Percentiles rank a stretch among this genome's conserved stretches.
phyloP scores from a whole-genome alignment of 2,113 vertebrate genomes.

The Tetrax tetrax region DNA sequence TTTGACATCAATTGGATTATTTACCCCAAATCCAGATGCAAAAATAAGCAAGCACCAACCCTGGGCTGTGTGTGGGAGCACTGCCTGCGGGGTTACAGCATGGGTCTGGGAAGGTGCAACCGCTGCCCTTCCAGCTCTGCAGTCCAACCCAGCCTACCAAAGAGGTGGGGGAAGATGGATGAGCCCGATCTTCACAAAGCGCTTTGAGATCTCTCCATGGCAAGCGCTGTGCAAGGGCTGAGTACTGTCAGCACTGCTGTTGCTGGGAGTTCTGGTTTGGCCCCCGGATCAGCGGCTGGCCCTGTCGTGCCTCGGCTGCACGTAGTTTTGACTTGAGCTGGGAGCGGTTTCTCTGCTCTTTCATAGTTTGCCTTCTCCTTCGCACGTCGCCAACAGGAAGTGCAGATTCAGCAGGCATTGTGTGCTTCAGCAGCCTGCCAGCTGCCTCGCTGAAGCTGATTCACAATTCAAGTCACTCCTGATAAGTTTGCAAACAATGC shows the following conservation, averaged over 20 bases:
- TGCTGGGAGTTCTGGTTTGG: neutral
- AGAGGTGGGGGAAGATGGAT: neutral
- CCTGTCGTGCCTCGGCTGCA: neutral
- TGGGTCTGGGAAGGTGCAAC: neutral
- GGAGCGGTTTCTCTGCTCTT: conserved; percentile 29
- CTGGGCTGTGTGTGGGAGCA: neutral
- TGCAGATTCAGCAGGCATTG: conserved; percentile 62
- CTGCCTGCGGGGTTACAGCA: neutral
- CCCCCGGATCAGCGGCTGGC: neutral
- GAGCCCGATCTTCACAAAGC: neutral
- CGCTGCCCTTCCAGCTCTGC: neutral
- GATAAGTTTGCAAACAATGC: conserved; percentile 60
- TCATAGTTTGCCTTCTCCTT: conserved; percentile 64
- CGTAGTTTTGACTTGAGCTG: neutral
- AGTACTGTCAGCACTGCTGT: accelerated
- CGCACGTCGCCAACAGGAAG: conserved; percentile 58
- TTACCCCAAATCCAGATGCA: neutral
- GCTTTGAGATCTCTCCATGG: neutral
- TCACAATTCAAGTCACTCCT: conserved; percentile 53
- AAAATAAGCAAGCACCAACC: neutral
- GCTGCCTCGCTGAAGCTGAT: conserved; percentile 47
- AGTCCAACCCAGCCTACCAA: neutral
- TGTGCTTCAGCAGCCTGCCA: conserved; percentile 48
- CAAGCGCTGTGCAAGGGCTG: neutral
- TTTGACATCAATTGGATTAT: neutral